A percentile compares a stretch with the other conserved stretches of the same genome.
Conservation (phyloP, 2,113 vertebrate genomes). For the Cyanoramphus novaezelandiae region DNA sequence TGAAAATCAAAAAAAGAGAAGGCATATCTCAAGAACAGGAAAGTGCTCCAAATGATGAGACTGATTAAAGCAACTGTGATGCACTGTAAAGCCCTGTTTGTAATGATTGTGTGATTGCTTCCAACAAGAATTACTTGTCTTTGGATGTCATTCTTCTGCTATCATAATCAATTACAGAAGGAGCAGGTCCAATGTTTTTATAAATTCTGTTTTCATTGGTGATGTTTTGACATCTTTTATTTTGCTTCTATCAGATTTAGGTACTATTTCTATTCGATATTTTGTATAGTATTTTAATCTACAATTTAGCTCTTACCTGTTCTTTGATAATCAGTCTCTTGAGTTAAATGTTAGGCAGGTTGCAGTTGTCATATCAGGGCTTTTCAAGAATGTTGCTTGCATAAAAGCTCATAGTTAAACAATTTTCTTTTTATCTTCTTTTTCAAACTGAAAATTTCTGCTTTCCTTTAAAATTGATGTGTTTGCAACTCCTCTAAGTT, state of each 20-base stretch:
- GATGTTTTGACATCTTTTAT: background rate
- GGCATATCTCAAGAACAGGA: background rate
- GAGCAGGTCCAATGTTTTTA: background rate
- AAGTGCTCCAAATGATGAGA: background rate
- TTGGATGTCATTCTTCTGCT: background rate
- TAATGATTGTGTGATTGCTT: background rate
- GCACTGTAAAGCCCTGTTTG: background rate
- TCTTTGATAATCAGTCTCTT: constrained; percentile 15
- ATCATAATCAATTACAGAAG: background rate
- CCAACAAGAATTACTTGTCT: background rate
- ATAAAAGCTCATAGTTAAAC: background rate
- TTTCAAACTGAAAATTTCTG: background rate
- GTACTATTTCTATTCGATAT: background rate
- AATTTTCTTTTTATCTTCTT: background rate
- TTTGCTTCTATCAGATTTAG: background rate
- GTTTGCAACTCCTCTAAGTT: background rate
- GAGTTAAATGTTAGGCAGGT: background rate
- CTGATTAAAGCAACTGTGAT: background rate
- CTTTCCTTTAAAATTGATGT: background rate
- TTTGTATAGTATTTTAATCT: background rate
- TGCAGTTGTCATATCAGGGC: background rate
- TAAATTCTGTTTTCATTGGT: background rate
- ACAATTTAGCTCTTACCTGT: background rate
- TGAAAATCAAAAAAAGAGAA: background rate
- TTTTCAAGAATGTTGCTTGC: background rate